These are phyloP conservation scores for Tachystola acroxantha DNA, from an alignment of 2,888 invertebrate species.

Conservation along the genomic window DNA sequence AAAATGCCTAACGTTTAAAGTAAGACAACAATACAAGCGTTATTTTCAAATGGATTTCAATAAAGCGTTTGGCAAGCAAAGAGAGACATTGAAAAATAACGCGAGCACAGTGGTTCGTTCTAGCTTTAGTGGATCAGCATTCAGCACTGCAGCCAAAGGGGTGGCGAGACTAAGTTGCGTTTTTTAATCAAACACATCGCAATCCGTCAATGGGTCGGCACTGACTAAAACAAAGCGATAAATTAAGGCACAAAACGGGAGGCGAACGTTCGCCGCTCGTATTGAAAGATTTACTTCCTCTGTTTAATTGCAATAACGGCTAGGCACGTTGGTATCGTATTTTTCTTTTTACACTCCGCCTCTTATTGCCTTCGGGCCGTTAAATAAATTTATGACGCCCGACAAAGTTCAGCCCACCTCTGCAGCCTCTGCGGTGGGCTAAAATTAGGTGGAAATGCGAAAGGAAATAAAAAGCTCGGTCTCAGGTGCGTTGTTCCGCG, in stretches of 20 bases:
- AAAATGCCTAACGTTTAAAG: too few relatives aligned
- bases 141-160: constrained; percentile 40
- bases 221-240: constrained; percentile 76
- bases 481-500: constrained; percentile 67
- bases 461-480: constrained; percentile 67
- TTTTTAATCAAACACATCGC: constrained; percentile 76
- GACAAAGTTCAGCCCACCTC: constrained; percentile 76
- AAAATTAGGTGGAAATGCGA: constrained; percentile 74
- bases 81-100: background rate
- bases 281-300: constrained; percentile 79
- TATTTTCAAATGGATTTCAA: too few relatives aligned
- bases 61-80: background rate
- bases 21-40: too few relatives aligned
- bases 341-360: constrained; percentile 77
- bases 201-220: constrained; percentile 72
- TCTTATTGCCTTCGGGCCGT: constrained; percentile 77
- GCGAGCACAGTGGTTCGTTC: too few relatives aligned
- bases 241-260: constrained; percentile 72
- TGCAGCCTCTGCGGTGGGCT: constrained; percentile 51
- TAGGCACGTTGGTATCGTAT: constrained; percentile 79
- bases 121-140: constrained; percentile 29
- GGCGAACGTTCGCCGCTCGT: constrained; percentile 60
- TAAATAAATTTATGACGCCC: constrained; percentile 78
- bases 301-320: constrained; percentile 79
- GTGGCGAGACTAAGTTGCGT: constrained; percentile 55